Evolutionary conservation across 1,140 invertebrate species (phyloP), one percentile per base, ranked within the genome.

Genomic region (Nautilus pompilius): DNA sequence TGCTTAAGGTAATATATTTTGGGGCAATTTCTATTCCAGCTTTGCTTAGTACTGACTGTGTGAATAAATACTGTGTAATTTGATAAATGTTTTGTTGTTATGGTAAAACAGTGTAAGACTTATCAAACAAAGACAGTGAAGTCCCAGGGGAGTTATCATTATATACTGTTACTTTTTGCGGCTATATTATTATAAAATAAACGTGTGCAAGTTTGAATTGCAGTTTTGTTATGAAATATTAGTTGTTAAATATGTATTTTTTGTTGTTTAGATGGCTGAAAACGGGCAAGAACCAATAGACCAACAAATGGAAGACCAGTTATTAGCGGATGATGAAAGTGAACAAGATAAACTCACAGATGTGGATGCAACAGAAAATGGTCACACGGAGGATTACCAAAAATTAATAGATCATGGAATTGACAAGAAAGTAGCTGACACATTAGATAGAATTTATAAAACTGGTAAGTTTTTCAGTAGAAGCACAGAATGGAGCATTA

Each of bases 371-470:
- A 60, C 64, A 20, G 54, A 61, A 58, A 68, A 71, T 26, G 63
- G 69, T 55, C 87, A 89, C 82, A 91, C 91, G 78, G 90, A 92
- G 86, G 91, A 94, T 85, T 80, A 80, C 58, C 67, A 78, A 49
- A 83, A 83, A 74, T 72, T 97, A 66, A 87, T 95, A 78, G 91
- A 94, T 77, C 95, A 95, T 89, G 93, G 93, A 80, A 88, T 97
- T 80, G 92, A 95, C 85, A 90, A 90, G 81, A 93, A 93, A 87
- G 93, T 96, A 77, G 93, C 94, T 70, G 89, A 88, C 72, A 96
- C 96, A 87, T 88, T 98, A 75, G 93, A 96, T 84, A 93, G 95
- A 87, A 96, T 98, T 84, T 97, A 96, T 86, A 93, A 93, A 88
- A 95, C 93, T 84, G 94, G 87, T 87, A 82, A 70, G 69, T 70